These are phyloP conservation scores for Lepeophtheirus nordmannii DNA, from an alignment of 2,888 invertebrate species.

Conservation along the genomic window DNA sequence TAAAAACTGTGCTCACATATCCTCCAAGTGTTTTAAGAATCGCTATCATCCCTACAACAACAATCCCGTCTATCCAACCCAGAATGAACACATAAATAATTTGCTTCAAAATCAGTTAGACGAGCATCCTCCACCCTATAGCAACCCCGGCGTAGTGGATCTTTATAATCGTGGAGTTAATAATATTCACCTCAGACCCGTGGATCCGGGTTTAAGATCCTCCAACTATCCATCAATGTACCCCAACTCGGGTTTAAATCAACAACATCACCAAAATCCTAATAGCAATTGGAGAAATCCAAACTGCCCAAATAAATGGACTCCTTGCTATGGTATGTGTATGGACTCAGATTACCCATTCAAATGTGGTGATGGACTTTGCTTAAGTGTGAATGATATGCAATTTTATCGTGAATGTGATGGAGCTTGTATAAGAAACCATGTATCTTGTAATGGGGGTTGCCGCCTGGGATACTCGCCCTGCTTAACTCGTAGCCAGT, in stretches of 20 bases:
- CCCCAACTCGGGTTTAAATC: background rate
- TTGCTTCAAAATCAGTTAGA: background rate
- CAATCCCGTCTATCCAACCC: background rate
- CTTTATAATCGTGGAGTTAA: background rate
- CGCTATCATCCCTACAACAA: background rate
- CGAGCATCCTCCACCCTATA: background rate
- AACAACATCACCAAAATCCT: background rate
- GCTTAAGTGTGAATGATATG: background rate
- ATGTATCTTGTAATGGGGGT: background rate
- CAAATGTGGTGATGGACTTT: background rate
- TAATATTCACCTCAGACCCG: background rate
- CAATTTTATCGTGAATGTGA: background rate
- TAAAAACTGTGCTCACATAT: background rate
- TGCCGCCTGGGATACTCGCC: background rate
- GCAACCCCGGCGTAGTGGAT: no score
- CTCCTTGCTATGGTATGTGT: background rate
- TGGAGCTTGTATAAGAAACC: background rate
- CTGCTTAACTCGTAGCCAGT: background rate
- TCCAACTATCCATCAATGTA: background rate
- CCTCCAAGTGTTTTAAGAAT: background rate
- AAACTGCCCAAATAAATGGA: constrained; percentile 1
- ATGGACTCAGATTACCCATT: background rate
- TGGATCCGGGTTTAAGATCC: background rate
- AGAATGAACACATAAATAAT: constrained; percentile 3
- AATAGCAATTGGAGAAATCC: background rate